phyloP scores from a whole-genome alignment of 2,113 vertebrate genomes.

The Oplegnathus fasciatus region DNA sequence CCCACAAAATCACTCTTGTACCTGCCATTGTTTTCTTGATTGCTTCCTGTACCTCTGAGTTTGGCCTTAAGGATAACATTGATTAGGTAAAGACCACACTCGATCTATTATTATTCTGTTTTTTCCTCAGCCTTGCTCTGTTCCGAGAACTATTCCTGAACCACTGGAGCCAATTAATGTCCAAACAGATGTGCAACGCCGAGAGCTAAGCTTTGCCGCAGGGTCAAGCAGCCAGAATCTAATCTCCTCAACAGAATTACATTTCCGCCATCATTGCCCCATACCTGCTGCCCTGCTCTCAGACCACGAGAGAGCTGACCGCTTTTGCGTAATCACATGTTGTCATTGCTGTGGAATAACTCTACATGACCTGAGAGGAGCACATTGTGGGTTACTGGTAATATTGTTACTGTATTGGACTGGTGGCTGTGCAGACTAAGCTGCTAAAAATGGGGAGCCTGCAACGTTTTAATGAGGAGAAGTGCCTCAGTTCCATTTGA shows the following conservation, averaged over 20 bases:
- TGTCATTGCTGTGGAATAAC: constrained; percentile 48
- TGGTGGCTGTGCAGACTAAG: constrained; percentile 4
- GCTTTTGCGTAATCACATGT: constrained; percentile 56
- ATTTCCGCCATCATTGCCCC: constrained; percentile 74
- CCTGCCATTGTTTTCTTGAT: constrained; percentile 73
- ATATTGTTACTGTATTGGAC: neutral
- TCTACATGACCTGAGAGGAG: constrained; percentile 27
- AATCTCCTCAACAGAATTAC: constrained; percentile 81
- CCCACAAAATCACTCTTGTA: constrained; percentile 65
- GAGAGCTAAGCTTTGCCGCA: constrained; percentile 70
- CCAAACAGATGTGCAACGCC: constrained; percentile 77
- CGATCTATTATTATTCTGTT: constrained; percentile 68
- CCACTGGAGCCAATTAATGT: constrained; percentile 82
- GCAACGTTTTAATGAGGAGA: constrained; percentile 47
- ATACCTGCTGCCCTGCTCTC: constrained; percentile 62
- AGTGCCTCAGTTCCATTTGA: constrained; percentile 20
- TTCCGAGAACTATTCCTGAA: constrained; percentile 64
- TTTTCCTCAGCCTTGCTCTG: constrained; percentile 20
- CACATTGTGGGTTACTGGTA: neutral
- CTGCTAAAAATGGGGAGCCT: constrained; percentile 6
- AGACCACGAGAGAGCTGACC: constrained; percentile 32
- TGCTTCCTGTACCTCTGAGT: constrained; percentile 75
- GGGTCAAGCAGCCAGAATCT: constrained; percentile 78
- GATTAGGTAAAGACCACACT: constrained; percentile 75
- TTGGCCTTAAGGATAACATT: constrained; percentile 78